phyloP scores from a whole-genome alignment of 2,797 vertebrate genomes.

The Petrocephalus sullivani region DNA sequence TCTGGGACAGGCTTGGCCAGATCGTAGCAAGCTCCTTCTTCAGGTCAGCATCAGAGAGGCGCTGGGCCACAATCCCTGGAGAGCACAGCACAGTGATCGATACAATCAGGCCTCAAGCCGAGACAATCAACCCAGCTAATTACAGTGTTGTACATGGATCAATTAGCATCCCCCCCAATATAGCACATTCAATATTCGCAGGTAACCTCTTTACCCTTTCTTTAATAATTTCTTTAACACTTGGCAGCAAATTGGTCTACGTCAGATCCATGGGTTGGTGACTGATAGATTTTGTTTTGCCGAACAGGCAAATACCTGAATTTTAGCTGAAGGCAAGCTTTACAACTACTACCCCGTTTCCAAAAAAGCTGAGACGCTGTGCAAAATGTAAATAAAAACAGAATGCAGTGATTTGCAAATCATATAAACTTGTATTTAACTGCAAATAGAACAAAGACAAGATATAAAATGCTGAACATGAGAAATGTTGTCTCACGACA shows the following conservation, averaged over 20 bases:
- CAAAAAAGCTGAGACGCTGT: too few relatives aligned
- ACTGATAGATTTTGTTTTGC: background rate
- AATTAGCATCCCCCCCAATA: background rate
- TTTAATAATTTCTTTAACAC: background rate
- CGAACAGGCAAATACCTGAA: background rate
- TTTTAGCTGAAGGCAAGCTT: background rate
- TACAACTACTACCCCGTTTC: background rate
- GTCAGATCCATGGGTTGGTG: background rate
- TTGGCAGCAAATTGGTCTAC: background rate
- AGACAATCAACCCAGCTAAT: background rate
- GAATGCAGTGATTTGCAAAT: too few relatives aligned
- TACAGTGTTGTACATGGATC: background rate
- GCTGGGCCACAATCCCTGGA: constrained; percentile 77
- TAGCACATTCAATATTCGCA: background rate
- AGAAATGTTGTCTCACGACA: too few relatives aligned
- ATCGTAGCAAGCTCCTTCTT: constrained; percentile 83
- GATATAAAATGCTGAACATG: too few relatives aligned
- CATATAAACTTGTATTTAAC: too few relatives aligned
- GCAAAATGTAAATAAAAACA: too few relatives aligned
- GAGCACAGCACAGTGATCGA: background rate
- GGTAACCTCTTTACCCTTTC: background rate
- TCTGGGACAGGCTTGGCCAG: constrained; percentile 89
- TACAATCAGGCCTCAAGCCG: background rate
- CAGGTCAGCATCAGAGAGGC: constrained; percentile 78
- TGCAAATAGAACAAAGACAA: too few relatives aligned